Percentiles rank a stretch among this genome's conserved stretches.
phyloP scores from a whole-genome alignment of 2,113 vertebrate species.

The Cygnus buccinator region DNA sequence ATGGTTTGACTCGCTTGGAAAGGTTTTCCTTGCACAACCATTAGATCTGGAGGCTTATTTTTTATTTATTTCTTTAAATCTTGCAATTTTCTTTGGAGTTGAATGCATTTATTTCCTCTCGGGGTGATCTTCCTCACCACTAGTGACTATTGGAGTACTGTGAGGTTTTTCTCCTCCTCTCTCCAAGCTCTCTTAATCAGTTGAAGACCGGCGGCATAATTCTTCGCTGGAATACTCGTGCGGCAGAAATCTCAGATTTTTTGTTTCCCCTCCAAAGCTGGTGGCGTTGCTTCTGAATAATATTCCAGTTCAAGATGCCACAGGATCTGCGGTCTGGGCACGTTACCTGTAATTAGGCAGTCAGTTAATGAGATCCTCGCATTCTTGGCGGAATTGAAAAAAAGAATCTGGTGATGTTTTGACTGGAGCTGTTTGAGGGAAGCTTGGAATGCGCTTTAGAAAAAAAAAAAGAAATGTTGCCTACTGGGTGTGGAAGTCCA shows the following conservation, averaged over 20 bases:
- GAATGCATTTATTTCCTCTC: neutral
- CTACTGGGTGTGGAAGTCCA: constrained; percentile 61
- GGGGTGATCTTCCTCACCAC: neutral
- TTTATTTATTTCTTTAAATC: neutral
- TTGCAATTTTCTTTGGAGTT: neutral
- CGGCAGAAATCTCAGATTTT: neutral
- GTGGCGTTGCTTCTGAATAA: neutral
- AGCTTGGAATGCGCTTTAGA: constrained; percentile 54
- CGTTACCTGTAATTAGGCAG: constrained; percentile 58
- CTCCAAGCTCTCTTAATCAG: neutral
- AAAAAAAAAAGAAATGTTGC: neutral
- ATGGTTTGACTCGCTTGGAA: neutral
- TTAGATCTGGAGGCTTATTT: neutral
- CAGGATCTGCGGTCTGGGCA: constrained; percentile 44
- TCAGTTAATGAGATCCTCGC: constrained; percentile 56
- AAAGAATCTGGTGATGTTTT: constrained; percentile 53
- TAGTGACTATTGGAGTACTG: neutral
- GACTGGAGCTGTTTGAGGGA: constrained; percentile 60
- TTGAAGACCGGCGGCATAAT: neutral
- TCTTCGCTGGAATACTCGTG: neutral
- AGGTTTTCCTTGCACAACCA: neutral
- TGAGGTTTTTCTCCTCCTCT: neutral
- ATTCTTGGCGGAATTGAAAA: constrained; percentile 57
- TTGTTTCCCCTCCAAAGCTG: neutral
- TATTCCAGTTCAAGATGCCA: neutral